Evolutionary conservation across 2,888 invertebrate species (phyloP), one percentile per base, ranked within the genome.

Genomic region (Drosophila neotestacea): DNA sequence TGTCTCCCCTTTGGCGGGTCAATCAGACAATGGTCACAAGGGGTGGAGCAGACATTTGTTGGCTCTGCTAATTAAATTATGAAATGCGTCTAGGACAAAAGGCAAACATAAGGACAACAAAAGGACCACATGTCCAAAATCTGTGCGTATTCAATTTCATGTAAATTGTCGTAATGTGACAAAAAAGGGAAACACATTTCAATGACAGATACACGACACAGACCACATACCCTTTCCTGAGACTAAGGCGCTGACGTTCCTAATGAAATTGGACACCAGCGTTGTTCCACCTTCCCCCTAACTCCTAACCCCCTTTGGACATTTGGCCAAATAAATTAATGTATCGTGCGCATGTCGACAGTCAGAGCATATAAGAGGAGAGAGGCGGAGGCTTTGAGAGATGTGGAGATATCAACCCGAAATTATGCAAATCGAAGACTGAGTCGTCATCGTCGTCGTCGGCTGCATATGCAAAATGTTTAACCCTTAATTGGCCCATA

Each of bases 401-500:
- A 59, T 58, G 68, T 60, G 62, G 54, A 62, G 66, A 64, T 47
- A 70, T 52, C 77, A 70, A 76, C 58, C 78, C 77, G 72, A 82
- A 85, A 88, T 88, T 90, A 88, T 88, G 88, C 88, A 88, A 90
- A 90, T 89, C 85, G 54, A 42, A 62, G 63, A 54, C 69, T 47
- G 70, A 66, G 67, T 72, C 72, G 67, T 75, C 55, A 74, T 34
- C 70, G 71, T 78, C 77, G 67, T 72, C 72, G 67, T 75, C 55
- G 78, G 38, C 70, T 73, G 79, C 77, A 77, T 72, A 80, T 84
- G 77, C 73, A 76, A 79, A 85, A 79, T 83, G 88, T 79, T 88
- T 90, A 91, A 90, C 91, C 90, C 90, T 91, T 90, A 90, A 90
- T 91, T 91, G 90, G 87, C 89, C 77, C 88, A 76, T 71, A 65